Evolutionary conservation across 2,797 vertebrate species (phyloP), one percentile per base, ranked within the genome.

Genomic region (Liasis olivaceus): DNA sequence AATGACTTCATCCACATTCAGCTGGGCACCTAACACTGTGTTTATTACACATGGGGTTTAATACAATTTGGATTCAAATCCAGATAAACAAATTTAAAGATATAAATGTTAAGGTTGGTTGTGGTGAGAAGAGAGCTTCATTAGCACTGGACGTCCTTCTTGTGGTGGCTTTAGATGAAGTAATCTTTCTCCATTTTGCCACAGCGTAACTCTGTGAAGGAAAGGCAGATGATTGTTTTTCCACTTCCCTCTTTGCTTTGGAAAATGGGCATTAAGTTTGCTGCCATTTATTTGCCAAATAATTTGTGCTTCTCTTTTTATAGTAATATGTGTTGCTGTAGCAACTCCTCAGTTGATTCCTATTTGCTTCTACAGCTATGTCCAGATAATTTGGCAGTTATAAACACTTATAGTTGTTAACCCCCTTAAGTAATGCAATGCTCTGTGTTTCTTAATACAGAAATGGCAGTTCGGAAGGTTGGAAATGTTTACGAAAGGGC

Each of bases 381-480:
- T 86, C 0, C 0, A 85, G 0, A 87, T 36, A 22, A 93, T 42
- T 17, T 54, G 92, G 64, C 59, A 89, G 31, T 91, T 91, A 63
- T 26, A 42, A 7, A 92, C 91, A 93, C 92, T 64, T 92, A 90
- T 93, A 90, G 5, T 42, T 88, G 62, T 93, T 95, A 56, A 87
- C 11, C 0, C 7, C 17, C 90, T 84, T 64, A 72, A 90, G 93
- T 87, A 54, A 87, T 77, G 87, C 56, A 92, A 87, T 54, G 88
- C 72, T 91, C 4, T 62, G 1, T 26, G 36, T 64, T 2, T 92
- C 2, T 56, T 87, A 62, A 2, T 0, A 85, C 77, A 81, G n/a
- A 91, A 84, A 93, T 63, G 1, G 51, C 31, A 72, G 15, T 2
- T 87, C 58, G 51, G 90, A 92, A 93, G 13, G 13, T 85, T 62